Conservation (phyloP, 30 jellyfish, hydroid and myxozoan genomes). For the Mastigias papua region DNA sequence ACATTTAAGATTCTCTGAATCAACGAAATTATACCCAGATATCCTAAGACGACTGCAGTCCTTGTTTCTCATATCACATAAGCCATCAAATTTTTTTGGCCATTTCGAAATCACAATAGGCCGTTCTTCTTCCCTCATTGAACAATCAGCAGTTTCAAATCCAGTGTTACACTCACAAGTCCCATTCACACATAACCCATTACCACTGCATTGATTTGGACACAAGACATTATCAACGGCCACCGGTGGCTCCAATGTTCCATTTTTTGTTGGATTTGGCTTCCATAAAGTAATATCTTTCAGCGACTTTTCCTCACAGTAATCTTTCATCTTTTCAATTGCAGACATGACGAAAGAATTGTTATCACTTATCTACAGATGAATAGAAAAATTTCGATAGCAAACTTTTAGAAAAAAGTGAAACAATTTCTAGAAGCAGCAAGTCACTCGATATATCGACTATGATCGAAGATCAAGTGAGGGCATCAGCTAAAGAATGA, state of each 20-base stretch:
- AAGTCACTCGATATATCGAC: too few species aligned
- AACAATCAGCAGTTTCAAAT: constrained; percentile 85
- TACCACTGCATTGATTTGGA: constrained; percentile 88
- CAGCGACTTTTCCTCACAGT: constrained; percentile 78
- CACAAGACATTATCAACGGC: constrained; percentile 79
- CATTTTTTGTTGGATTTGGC: constrained; percentile 66
- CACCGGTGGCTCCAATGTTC: constrained; percentile 83
- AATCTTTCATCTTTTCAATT: constrained; percentile 40
- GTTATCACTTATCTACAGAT: constrained; percentile 65
- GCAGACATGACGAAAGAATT: constrained; percentile 69
- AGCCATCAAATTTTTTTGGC: constrained; percentile 61
- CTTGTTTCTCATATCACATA: constrained; percentile 82
- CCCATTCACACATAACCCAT: constrained; percentile 87
- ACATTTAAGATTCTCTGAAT: constrained; percentile 65
- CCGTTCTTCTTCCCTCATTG: constrained; percentile 58
- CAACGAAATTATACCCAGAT: constrained; percentile 81
- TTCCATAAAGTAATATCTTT: constrained; percentile 72
- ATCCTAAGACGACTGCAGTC: constrained; percentile 85
- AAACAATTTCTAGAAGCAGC: too few species aligned
- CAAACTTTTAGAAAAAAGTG: too few species aligned
- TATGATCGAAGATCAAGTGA: too few species aligned
- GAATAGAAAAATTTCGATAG: too few species aligned
- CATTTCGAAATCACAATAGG: constrained; percentile 69
- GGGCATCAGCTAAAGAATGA: too few species aligned
- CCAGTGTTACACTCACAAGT: constrained; percentile 84